Conservation (phyloP, 2,888 invertebrate species). For the Parasteatoda lunata region DNA sequence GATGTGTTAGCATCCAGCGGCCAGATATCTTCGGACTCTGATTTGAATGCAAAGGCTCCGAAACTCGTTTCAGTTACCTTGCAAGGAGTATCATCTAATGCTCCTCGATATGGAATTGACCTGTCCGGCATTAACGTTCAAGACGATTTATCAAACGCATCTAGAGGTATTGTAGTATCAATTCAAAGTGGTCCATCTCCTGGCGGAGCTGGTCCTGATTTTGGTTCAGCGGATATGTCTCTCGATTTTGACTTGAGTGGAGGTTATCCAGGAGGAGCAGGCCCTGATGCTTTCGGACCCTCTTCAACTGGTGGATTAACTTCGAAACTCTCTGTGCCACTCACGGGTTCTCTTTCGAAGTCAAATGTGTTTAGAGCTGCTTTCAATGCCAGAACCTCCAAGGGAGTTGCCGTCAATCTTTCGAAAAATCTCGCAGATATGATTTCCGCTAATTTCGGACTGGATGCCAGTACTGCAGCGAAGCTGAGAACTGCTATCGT, state of each 20-base stretch:
- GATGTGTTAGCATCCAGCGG: background rate
- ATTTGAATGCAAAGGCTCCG: background rate
- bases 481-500: background rate
- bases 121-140: background rate
- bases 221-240: background rate
- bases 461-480: background rate
- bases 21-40: background rate
- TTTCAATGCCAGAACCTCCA: background rate
- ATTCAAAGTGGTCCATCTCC: too few relatives aligned
- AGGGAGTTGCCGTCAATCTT: background rate
- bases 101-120: background rate
- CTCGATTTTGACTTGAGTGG: background rate
- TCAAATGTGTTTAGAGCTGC: background rate
- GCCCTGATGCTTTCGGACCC: background rate
- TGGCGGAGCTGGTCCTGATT: background rate
- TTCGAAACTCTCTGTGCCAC: background rate
- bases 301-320: background rate
- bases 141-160: background rate
- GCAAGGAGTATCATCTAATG: background rate
- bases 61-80: background rate
- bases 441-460: background rate
- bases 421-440: background rate
- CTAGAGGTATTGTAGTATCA: background rate
- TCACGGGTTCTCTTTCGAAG: background rate
- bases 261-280: background rate